These are phyloP conservation scores for Thymelicus acteon DNA, from an alignment of 2,888 invertebrate species.

Conservation along the genomic window DNA sequence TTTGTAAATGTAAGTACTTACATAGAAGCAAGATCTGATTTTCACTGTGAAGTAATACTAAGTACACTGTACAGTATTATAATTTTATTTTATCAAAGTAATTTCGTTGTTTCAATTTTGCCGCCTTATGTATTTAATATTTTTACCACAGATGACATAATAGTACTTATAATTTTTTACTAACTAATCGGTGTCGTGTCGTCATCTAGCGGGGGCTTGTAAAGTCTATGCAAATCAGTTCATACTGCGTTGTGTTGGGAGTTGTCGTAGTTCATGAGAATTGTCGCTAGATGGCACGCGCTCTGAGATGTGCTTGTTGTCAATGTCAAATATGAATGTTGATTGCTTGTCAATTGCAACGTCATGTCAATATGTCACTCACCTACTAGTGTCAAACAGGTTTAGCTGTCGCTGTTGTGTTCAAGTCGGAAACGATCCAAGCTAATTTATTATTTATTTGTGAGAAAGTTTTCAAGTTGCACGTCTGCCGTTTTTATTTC, in stretches of 20 bases:
- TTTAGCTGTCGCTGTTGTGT: slow-evolving; percentile 63
- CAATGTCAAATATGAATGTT: slow-evolving; percentile 39
- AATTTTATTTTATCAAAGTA: no score
- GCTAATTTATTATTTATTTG: slow-evolving; percentile 81
- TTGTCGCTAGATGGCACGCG: slow-evolving; percentile 64
- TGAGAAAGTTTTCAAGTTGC: slow-evolving; percentile 67
- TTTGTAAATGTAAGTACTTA: neutral
- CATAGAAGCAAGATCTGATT: neutral
- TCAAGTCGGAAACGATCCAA: slow-evolving; percentile 76
- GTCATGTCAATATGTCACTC: slow-evolving; percentile 46
- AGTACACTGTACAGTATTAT: neutral
- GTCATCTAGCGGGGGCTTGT: slow-evolving; percentile 62
- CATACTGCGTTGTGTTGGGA: slow-evolving; percentile 34
- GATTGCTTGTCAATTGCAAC: slow-evolving; percentile 47
- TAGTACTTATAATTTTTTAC: no score
- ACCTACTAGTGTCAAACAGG: slow-evolving; percentile 49
- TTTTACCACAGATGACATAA: no score
- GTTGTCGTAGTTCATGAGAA: slow-evolving; percentile 23
- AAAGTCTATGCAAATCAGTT: slow-evolving; percentile 61
- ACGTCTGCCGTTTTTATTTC: slow-evolving; percentile 55
- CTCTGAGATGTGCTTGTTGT: slow-evolving; percentile 43
- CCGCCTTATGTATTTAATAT: slow-evolving; percentile 25
- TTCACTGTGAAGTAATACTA: neutral
- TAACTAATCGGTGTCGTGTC: slow-evolving; percentile 40
- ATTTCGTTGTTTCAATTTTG: slow-evolving; percentile 26